A percentile compares a stretch with the other conserved stretches of the same genome.
Conservation (phyloP, 1,140 invertebrate genomes). For the Lethocerus indicus region DNA sequence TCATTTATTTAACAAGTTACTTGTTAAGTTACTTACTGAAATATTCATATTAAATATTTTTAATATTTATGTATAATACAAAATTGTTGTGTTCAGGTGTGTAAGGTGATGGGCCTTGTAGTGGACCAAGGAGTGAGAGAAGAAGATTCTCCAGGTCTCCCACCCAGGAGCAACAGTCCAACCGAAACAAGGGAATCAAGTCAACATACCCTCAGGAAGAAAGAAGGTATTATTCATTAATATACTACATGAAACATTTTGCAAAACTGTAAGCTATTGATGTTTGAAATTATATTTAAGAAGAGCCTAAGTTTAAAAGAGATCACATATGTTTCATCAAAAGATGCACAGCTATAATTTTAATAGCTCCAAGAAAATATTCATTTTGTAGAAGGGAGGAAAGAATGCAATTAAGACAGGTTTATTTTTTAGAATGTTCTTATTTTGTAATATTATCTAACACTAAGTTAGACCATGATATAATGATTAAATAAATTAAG, state of each 20-base stretch:
- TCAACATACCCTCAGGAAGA: background rate
- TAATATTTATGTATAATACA: too few relatives aligned
- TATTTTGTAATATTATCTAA: too few relatives aligned
- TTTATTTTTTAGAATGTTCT: too few relatives aligned
- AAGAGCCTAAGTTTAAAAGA: background rate
- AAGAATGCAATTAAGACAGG: background rate
- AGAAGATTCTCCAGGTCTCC: conserved; percentile 9
- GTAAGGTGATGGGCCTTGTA: conserved; percentile 7
- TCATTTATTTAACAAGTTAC: too few relatives aligned
- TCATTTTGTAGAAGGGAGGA: background rate
- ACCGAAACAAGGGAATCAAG: background rate
- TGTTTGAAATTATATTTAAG: background rate
- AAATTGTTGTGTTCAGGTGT: too few relatives aligned
- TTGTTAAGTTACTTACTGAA: too few relatives aligned
- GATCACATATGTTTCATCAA: background rate
- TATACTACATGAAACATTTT: background rate
- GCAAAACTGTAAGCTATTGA: background rate
- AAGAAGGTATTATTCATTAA: background rate
- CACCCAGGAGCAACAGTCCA: background rate
- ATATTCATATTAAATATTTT: too few relatives aligned
- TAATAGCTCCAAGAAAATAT: background rate
- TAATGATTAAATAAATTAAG: background rate
- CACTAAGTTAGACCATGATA: too few relatives aligned
- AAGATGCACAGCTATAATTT: background rate
- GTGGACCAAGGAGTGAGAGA: conserved; percentile 6